Evolutionary conservation across 2,113 vertebrate genomes (phyloP).

Genomic region (Gambusia holbrooki): DNA sequence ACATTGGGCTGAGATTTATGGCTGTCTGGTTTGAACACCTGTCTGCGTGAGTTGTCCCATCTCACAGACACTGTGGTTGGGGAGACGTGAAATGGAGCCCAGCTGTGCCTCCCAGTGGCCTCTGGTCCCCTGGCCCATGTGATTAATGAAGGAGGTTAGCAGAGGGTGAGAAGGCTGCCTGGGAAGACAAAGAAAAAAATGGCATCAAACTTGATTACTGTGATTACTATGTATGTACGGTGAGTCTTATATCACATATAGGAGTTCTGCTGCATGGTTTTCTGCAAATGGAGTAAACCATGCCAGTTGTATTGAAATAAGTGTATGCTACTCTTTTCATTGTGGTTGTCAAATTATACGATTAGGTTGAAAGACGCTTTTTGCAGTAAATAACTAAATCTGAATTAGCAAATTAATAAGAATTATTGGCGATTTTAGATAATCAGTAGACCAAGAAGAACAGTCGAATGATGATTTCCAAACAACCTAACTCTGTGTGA

Average conservation of each 20-base stretch:
- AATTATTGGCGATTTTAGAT: too few species aligned
- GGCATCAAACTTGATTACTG: background rate
- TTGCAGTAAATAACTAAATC: background rate
- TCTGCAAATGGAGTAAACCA: background rate
- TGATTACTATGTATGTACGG: background rate
- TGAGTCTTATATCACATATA: background rate
- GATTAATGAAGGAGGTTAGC: slow-evolving; percentile 87
- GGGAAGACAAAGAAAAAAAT: background rate
- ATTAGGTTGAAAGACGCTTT: background rate
- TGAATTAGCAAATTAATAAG: background rate
- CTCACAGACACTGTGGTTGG: slow-evolving; percentile 90
- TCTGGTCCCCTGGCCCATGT: slow-evolving; percentile 86
- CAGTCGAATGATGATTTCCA: too few species aligned
- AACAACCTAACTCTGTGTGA: too few species aligned
- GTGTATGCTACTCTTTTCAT: background rate
- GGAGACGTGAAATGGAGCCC: slow-evolving; percentile 88
- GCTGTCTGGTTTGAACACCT: slow-evolving; percentile 72
- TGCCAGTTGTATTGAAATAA: background rate
- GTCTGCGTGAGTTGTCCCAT: slow-evolving; percentile 97
- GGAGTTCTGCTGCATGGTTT: background rate
- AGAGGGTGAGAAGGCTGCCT: slow-evolving; percentile 92
- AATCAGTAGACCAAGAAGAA: too few species aligned
- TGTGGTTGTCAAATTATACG: background rate
- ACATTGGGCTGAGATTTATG: background rate
- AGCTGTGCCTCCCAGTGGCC: slow-evolving; percentile 88